A percentile compares a stretch with the other conserved stretches of the same genome.
Conservation (phyloP, 2,888 invertebrate genomes). For the Altica lythri region DNA sequence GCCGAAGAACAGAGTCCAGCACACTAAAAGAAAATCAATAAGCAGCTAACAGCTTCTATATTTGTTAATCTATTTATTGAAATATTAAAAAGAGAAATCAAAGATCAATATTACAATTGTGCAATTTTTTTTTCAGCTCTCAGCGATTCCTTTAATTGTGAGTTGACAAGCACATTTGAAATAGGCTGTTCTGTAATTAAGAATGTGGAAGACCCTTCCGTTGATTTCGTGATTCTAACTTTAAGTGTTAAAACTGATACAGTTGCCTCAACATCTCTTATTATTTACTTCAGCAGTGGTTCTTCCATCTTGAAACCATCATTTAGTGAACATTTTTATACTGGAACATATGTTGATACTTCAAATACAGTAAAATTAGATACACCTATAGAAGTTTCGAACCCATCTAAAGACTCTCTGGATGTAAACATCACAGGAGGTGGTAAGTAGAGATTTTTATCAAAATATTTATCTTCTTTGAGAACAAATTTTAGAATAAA, state of each 20-base stretch:
- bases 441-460: background rate
- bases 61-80: no score
- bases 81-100: no score
- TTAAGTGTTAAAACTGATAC: constrained; percentile 27
- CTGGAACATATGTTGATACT: constrained; percentile 33
- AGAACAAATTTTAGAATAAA: no score
- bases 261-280: constrained; percentile 16
- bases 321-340: constrained; percentile 36
- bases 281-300: constrained; percentile 24
- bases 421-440: background rate
- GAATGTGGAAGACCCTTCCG: background rate
- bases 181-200: background rate
- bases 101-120: no score
- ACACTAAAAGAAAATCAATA: no score
- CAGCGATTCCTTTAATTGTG: no score
- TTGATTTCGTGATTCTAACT: constrained; percentile 22
- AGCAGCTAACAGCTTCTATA: no score
- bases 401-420: no score
- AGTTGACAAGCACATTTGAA: background rate
- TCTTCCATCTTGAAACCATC: constrained; percentile 17
- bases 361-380: constrained; percentile 25
- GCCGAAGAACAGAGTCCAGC: no score
- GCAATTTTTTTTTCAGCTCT: no score
- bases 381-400: no score
- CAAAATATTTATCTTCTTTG: no score